A percentile compares a stretch with the other conserved stretches of the same genome.
Evolutionary conservation across 2,888 invertebrate genomes (phyloP).

Genomic region (Lordiphosa fenestrarum): DNA sequence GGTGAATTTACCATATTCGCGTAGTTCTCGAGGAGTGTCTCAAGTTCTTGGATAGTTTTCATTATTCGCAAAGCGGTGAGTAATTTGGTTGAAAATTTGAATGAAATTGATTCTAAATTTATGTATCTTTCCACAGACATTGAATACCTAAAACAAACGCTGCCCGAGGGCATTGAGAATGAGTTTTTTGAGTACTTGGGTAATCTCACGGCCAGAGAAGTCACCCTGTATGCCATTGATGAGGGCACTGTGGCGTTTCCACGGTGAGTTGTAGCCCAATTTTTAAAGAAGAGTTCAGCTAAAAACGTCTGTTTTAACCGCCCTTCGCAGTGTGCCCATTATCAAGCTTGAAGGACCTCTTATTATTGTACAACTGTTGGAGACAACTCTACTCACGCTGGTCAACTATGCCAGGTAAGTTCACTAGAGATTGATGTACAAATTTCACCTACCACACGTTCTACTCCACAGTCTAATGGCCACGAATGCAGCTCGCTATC

Average conservation of each 20-base stretch:
- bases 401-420: slow-evolving; percentile 95
- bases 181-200: slow-evolving; percentile 94
- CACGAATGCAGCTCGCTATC: slow-evolving; percentile 98
- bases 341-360: slow-evolving; percentile 97
- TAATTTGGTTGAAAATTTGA: slow-evolving; percentile 33
- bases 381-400: slow-evolving; percentile 96
- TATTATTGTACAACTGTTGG: slow-evolving; percentile 96
- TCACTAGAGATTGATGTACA: not conserved
- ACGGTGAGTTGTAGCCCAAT: slow-evolving; percentile 83
- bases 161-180: slow-evolving; percentile 91
- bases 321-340: slow-evolving; percentile 90
- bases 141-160: slow-evolving; percentile 90
- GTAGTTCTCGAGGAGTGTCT: slow-evolving; percentile 97
- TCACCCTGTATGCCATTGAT: slow-evolving; percentile 93
- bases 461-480: slow-evolving; percentile 90
- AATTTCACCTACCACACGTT: not conserved
- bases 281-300: no score
- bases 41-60: slow-evolving; percentile 94
- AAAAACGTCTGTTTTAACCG: not conserved
- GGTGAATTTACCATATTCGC: slow-evolving; percentile 99
- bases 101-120: not conserved
- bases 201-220: slow-evolving; percentile 89
- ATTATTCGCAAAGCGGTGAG: slow-evolving; percentile 95
- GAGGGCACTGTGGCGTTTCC: slow-evolving; percentile 99
- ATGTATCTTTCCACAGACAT: slow-evolving; percentile 85